These are phyloP conservation scores for Hypomecis punctinalis DNA, from an alignment of 2,888 invertebrate genomes.

Conservation along the genomic window DNA sequence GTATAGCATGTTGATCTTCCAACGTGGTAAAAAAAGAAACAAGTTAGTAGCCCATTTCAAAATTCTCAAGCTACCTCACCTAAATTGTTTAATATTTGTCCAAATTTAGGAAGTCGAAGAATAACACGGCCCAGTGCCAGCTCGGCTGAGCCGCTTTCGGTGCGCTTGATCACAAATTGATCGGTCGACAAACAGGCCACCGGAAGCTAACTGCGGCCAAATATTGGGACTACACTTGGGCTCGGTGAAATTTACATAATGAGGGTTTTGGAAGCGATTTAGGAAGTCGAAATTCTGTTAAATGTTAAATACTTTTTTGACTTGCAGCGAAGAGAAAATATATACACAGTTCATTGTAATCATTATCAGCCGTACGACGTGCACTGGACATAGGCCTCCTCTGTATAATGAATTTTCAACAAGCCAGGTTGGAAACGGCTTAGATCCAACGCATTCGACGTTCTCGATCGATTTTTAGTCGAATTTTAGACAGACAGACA, in stretches of 20 bases:
- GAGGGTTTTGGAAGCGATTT: constrained; percentile 1
- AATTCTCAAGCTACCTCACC: background rate
- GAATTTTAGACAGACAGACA: no score
- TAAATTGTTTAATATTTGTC: constrained; percentile 27
- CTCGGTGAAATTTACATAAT: constrained; percentile 17
- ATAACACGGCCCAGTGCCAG: constrained; percentile 14
- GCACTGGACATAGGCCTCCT: no score
- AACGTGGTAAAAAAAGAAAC: no score
- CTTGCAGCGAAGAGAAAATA: background rate
- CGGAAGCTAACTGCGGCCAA: constrained; percentile 24
- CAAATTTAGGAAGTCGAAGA: constrained; percentile 25
- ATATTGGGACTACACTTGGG: constrained; percentile 29
- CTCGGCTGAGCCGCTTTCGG: constrained; percentile 21
- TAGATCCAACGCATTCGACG: no score
- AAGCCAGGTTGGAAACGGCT: no score
- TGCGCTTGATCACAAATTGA: constrained; percentile 35
- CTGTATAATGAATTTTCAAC: no score
- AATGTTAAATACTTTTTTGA: background rate
- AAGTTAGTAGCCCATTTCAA: background rate
- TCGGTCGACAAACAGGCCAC: constrained; percentile 19
- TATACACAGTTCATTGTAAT: no score
- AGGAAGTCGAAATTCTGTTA: background rate
- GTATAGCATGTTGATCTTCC: no score
- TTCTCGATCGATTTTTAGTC: no score
- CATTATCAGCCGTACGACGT: no score